Base-by-base conservation (phyloP, 2,113 vertebrate genomes). In the Corapipo altera region DNA sequence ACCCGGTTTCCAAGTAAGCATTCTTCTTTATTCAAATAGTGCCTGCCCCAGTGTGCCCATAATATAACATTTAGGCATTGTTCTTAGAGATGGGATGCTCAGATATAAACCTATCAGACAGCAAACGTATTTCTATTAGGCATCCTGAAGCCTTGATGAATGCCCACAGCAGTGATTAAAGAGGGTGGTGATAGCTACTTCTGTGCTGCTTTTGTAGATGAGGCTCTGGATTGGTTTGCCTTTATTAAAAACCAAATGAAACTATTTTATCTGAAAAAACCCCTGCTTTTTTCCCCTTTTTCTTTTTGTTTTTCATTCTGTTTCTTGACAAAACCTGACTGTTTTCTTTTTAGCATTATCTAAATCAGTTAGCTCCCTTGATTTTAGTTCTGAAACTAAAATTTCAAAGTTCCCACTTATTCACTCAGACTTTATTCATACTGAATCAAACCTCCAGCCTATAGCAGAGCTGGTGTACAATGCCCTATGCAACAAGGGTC, bases 1-100 rank as follows among this genome's bases (percentile, higher is more conserved):
- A 19, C 11, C 8, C 0, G 0, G 8, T 35, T 91, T 70, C 69
- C 33, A 81, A 86, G 33, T 23, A 65, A 70, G 8, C 0, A 0
- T 75, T 82, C 35, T 46, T 61, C 20, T 33, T 91, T 81, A 32
- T 81, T 65, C 64, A 74, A 84, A 88, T 23, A 51, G 22, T 43
- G 70, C 17, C 37, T 88, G 54, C 12, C 46, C 27, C 37, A 22
- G 0, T 13, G 37, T 41, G 67, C 35, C 57, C 28, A 18, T 17
- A 59, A 30, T 62, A 16, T 39, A 43, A 37, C 6, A 21, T 43
- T 49, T 3, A 80, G 54, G 21, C 33, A n/a, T 27, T 35, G 4
- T 59, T 83, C 59, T 62, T 43, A 55, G 28, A 67, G 59, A 23
- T 39, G 23, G 32, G 23, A 58, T 52, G 48, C 55, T 76, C 30